These are phyloP conservation scores for Hypomecis atomaria DNA, from an alignment of 2,888 invertebrate species.

Conservation along the genomic window DNA sequence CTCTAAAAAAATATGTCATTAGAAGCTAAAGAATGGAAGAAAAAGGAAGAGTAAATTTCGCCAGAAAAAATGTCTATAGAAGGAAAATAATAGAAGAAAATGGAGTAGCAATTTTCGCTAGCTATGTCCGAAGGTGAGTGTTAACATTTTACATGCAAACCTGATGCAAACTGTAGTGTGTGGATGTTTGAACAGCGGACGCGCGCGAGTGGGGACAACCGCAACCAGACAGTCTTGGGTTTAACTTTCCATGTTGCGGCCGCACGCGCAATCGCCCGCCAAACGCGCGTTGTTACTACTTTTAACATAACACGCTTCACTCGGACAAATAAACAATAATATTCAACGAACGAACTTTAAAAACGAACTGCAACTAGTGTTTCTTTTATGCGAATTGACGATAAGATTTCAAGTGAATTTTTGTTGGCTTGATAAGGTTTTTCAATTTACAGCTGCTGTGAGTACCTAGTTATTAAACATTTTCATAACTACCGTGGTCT, in stretches of 20 bases:
- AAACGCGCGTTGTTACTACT: conserved; percentile 3
- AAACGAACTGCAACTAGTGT: conserved; percentile 36
- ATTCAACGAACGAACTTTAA: conserved; percentile 20
- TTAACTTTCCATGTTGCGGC: conserved; percentile 18
- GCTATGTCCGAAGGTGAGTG: neutral
- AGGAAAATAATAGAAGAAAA: too few relatives aligned
- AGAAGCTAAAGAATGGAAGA: too few relatives aligned
- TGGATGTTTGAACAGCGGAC: conserved; percentile 12
- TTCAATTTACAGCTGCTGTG: conserved; percentile 68
- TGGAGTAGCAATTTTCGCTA: too few relatives aligned
- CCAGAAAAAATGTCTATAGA: too few relatives aligned
- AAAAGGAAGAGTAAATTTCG: too few relatives aligned
- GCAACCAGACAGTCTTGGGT: conserved; percentile 14
- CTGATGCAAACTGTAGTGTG: neutral
- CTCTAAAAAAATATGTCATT: too few relatives aligned
- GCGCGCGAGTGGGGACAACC: conserved; percentile 17
- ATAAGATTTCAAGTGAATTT: conserved; percentile 46
- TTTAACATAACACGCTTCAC: too few relatives aligned
- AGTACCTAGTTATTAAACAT: conserved; percentile 51
- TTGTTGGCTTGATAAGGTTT: conserved; percentile 56
- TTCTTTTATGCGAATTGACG: conserved; percentile 38
- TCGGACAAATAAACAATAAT: conserved; percentile 10
- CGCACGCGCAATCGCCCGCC: conserved; percentile 14
- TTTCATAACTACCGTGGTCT: conserved; percentile 8
- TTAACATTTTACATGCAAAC: conserved; percentile 2